Percentiles rank a stretch among this genome's conserved stretches.
Conservation (phyloP, 30 jellyfish, hydroid and myxozoan genomes). For the Nemopilema nomurai region DNA sequence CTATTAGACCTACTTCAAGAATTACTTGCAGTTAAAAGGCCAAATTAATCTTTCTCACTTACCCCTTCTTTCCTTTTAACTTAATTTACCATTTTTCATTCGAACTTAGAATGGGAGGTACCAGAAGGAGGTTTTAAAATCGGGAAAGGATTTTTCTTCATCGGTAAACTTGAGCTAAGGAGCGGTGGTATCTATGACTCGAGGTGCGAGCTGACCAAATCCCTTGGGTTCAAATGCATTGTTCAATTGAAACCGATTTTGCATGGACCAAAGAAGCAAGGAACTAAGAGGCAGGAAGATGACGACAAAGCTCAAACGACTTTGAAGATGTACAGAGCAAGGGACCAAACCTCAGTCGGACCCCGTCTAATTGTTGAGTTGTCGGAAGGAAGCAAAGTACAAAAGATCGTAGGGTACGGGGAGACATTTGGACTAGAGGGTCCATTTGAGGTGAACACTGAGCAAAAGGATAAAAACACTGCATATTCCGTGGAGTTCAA, state of each 20-base stretch:
- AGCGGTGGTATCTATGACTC: background rate
- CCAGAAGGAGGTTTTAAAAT: background rate
- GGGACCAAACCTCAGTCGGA: too few relatives aligned
- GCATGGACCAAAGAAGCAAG: background rate
- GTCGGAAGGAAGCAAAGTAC: background rate
- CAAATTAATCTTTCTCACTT: too few relatives aligned
- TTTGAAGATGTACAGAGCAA: too few relatives aligned
- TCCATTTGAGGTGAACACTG: background rate
- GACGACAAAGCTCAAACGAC: too few relatives aligned
- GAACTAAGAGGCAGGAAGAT: too few relatives aligned
- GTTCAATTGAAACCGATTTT: slow-evolving; percentile 4
- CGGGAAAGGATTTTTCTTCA: slow-evolving; percentile 12
- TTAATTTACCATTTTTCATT: too few relatives aligned
- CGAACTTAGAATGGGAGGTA: slow-evolving; percentile 30
- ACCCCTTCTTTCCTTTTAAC: too few relatives aligned
- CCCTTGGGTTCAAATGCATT: background rate
- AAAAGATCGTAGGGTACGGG: background rate
- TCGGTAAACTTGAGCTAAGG: slow-evolving; percentile 13
- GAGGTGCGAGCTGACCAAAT: background rate
- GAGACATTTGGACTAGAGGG: slow-evolving; percentile 40
- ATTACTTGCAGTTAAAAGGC: too few relatives aligned
- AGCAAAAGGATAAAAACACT: background rate
- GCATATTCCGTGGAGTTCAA: too few relatives aligned
- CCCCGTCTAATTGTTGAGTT: too few relatives aligned
- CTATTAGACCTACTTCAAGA: too few relatives aligned